These are phyloP conservation scores for Stenolophus ochropezus DNA, from an alignment of 2,888 invertebrate genomes.

Conservation along the genomic window DNA sequence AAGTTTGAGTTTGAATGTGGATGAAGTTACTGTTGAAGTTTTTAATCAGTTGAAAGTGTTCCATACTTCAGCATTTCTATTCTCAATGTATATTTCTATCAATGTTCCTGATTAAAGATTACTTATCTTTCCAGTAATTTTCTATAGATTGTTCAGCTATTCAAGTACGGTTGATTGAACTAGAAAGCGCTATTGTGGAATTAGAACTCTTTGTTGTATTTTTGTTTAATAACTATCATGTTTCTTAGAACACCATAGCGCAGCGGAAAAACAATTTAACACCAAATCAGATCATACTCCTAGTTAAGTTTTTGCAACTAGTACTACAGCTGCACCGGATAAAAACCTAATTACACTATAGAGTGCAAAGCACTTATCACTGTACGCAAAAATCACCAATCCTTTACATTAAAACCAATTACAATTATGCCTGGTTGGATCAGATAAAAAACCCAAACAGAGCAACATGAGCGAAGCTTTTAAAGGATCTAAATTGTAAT, in stretches of 20 bases:
- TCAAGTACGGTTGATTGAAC: slow-evolving; percentile 7
- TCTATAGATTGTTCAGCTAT: slow-evolving; percentile 13
- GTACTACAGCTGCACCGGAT: background rate
- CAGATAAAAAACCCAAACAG: slow-evolving; percentile 30
- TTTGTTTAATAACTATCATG: slow-evolving; percentile 12
- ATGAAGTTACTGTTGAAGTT: background rate
- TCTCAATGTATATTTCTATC: slow-evolving; percentile 15
- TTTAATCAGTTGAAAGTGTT: background rate
- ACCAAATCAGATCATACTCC: background rate
- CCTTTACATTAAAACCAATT: slow-evolving; percentile 57
- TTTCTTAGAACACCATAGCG: slow-evolving; percentile 1
- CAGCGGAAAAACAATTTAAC: background rate
- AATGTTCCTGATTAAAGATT: slow-evolving; percentile 13
- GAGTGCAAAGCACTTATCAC: slow-evolving; percentile 16
- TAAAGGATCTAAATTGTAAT: slow-evolving; percentile 60
- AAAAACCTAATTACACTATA: slow-evolving; percentile 44
- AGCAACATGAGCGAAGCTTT: slow-evolving; percentile 36
- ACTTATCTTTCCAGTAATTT: slow-evolving; percentile 21
- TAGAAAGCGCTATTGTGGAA: slow-evolving; percentile 26
- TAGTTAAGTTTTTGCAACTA: background rate
- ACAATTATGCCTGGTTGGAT: slow-evolving; percentile 53
- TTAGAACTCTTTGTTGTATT: slow-evolving; percentile 25
- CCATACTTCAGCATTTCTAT: background rate
- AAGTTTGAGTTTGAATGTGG: too few relatives aligned
- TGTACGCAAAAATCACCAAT: slow-evolving; percentile 23